Conservation (phyloP, 2,113 vertebrate species). For the Myiozetetes cayanensis region DNA sequence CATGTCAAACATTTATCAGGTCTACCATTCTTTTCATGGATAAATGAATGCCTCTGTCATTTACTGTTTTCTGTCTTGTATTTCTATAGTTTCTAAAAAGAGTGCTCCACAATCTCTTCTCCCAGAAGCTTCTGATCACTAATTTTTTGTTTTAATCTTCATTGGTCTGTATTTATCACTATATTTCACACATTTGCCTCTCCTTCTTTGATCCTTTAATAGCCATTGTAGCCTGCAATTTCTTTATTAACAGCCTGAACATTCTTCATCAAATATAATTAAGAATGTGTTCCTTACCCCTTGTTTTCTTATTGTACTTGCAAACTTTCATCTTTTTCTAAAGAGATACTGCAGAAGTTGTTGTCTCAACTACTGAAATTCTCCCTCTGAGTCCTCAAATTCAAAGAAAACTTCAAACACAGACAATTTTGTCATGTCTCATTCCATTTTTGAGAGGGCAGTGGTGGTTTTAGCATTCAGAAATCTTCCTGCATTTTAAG, state of each 20-base stretch:
- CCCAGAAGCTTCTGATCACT: not conserved
- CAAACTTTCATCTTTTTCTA: conserved; percentile 18
- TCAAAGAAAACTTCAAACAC: conserved; percentile 22
- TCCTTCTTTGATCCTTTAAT: conserved; percentile 53
- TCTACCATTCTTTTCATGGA: not conserved
- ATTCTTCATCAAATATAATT: conserved; percentile 22
- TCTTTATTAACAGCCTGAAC: conserved; percentile 15
- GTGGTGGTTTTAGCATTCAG: not conserved
- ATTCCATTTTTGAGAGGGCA: not conserved
- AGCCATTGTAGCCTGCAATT: not conserved
- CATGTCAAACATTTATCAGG: not conserved
- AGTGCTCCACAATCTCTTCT: not conserved
- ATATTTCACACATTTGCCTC: conserved; percentile 14
- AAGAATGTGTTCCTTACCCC: not conserved
- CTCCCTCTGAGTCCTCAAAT: not conserved
- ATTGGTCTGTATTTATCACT: conserved; percentile 10
- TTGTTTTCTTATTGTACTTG: conserved; percentile 32
- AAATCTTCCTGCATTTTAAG: not conserved
- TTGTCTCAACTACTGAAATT: conserved; percentile 13
- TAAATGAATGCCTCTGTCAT: not conserved
- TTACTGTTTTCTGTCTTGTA: not conserved
- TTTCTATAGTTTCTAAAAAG: not conserved
- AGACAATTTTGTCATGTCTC: not conserved
- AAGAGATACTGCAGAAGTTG: not conserved
- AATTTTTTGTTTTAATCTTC: conserved; percentile 33